phyloP scores from a whole-genome alignment of 1,140 invertebrate species.

The Campodea augens region DNA sequence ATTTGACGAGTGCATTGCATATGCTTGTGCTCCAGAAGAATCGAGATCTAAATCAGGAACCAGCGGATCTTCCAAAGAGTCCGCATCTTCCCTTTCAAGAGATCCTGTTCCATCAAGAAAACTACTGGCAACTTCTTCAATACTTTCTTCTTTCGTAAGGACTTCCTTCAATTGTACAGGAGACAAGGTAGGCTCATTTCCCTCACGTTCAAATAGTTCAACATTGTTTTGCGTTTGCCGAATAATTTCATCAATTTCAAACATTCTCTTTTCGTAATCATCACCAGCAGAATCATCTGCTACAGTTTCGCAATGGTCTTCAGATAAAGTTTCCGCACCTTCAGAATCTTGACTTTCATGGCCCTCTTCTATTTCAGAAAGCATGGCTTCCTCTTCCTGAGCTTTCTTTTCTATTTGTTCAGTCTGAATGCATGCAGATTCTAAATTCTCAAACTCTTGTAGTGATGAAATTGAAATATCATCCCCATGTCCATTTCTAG shows the following conservation, averaged over 20 bases:
- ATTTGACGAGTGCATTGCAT: slow-evolving; percentile 19
- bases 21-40: not conserved
- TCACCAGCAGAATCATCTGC: slow-evolving; percentile 29
- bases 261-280: slow-evolving; percentile 48
- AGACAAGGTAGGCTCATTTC: not conserved
- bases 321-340: slow-evolving; percentile 43
- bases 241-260: slow-evolving; percentile 54
- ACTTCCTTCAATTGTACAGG: not conserved
- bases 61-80: slow-evolving; percentile 26
- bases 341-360: slow-evolving; percentile 41
- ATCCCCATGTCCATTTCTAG: slow-evolving; percentile 56
- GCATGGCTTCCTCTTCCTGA: slow-evolving; percentile 63
- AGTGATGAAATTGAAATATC: slow-evolving; percentile 78
- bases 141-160: slow-evolving; percentile 18
- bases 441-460: slow-evolving; percentile 84
- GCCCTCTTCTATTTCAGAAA: slow-evolving; percentile 48
- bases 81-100: slow-evolving; percentile 23
- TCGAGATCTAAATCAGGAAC: slow-evolving; percentile 29
- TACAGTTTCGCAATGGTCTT: slow-evolving; percentile 27
- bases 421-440: slow-evolving; percentile 65
- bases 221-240: slow-evolving; percentile 46
- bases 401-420: slow-evolving; percentile 60
- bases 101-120: slow-evolving; percentile 26
- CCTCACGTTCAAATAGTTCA: slow-evolving; percentile 32
- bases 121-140: slow-evolving; percentile 20